These are phyloP conservation scores for Drosophila kohkoa DNA, from an alignment of 1,140 invertebrate species.

Conservation along the genomic window DNA sequence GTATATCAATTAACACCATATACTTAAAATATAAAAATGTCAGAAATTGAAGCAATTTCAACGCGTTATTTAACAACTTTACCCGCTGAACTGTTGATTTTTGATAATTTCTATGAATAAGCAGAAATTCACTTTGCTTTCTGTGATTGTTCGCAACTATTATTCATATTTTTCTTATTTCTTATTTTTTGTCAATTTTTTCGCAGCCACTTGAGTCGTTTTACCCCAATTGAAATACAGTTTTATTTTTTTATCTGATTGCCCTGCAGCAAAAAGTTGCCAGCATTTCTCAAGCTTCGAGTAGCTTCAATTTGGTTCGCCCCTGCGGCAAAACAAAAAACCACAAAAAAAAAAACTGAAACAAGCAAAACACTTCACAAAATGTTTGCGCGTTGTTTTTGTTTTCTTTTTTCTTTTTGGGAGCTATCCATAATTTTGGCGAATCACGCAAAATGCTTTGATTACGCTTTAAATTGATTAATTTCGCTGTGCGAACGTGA, in stretches of 20 bases:
- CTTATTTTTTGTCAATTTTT: constrained; percentile 16
- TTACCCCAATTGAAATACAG: constrained; percentile 7
- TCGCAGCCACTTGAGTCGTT: constrained; percentile 3
- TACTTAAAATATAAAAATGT: too few species aligned
- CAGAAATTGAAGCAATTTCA: not conserved
- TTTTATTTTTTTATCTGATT: constrained; percentile 31
- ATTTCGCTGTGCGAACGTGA: constrained; percentile 42
- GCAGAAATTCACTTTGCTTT: not conserved
- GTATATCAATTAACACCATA: too few species aligned
- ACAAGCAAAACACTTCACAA: constrained; percentile 48
- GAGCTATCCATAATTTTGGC: constrained; percentile 52
- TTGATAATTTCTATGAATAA: constrained; percentile 15
- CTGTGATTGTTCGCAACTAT: not conserved
- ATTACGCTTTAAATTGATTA: constrained; percentile 72
- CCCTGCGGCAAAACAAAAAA: constrained; percentile 43
- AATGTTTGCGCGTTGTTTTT: constrained; percentile 59
- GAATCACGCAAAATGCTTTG: constrained; percentile 71
- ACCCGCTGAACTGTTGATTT: constrained; percentile 6
- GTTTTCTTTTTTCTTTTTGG: constrained; percentile 7
- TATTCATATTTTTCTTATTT: constrained; percentile 2
- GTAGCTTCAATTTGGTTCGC: constrained; percentile 54
- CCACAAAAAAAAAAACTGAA: too few species aligned
- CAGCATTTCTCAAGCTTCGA: constrained; percentile 46
- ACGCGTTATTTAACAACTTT: not conserved
- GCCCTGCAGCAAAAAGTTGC: constrained; percentile 48